Evolutionary conservation across 2,888 invertebrate genomes (phyloP), one percentile per base, ranked within the genome.

Genomic region (Ichneumoninae sp.): DNA sequence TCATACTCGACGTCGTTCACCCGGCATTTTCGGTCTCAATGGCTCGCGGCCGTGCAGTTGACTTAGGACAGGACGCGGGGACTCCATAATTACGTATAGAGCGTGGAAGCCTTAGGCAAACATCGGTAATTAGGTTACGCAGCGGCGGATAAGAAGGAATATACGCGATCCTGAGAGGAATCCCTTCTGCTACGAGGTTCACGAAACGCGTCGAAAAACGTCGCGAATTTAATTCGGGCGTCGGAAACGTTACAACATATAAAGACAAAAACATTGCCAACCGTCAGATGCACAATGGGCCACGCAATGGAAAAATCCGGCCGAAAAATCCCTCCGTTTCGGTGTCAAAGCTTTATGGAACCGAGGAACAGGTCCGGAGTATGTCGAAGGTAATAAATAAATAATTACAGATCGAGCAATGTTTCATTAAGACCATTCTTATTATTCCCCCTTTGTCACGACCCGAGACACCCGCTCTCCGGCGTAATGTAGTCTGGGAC

Each of bases 71-170:
- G 79, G 78, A 82, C 79, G 79, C 70, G 75, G 84, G 82, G 87
- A 88, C 88, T 87, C 88, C 81, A 87, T 89, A 90, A 90, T 89
- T 90, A 89, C 88, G 81, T 80, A 82, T 82, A 87, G 83, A 85
- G 85, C 84, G 83, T 81, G 81, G 88, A 89, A 88, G 88, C 86
- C 87, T 75, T 87, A 86, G 81, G 87, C 86, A 90, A 89, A 89
- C 88, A 90, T 83, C 79, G 33, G 85, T 86, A 88, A 88, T 88
- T 86, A 87, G 86, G 79, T 86, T 86, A 86, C 76, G 57, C 50
- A 60, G 36, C 44, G 71, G 60, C 44, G 71, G 60, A 78, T n/a
- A 30, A 63, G 57, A 78, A 75, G 74, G 75, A 76, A 83, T 81
- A 73, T 78, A 54, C 71, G 68, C 66, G 65, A 81, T 68, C 44